phyloP scores from a whole-genome alignment of 2,888 invertebrate species.

The Mythimna lalbum region DNA sequence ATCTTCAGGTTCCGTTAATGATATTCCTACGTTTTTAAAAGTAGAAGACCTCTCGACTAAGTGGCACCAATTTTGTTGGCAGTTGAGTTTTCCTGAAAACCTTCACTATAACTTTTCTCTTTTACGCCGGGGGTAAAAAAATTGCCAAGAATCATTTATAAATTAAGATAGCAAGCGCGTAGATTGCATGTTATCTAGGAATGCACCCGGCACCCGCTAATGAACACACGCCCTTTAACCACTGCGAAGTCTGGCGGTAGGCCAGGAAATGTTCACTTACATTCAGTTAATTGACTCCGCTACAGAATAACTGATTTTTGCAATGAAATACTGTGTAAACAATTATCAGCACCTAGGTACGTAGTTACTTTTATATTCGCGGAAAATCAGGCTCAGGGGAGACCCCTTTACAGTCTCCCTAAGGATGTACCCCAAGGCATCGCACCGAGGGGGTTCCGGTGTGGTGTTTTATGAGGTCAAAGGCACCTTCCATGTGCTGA shows the following conservation, averaged over 20 bases:
- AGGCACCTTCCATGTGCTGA: too few species aligned
- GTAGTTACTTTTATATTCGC: not conserved
- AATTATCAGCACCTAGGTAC: not conserved
- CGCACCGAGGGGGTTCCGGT: too few species aligned
- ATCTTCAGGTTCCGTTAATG: too few species aligned
- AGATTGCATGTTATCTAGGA: conserved; percentile 6
- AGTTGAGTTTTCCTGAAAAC: too few species aligned
- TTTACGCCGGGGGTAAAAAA: not conserved
- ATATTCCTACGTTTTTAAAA: too few species aligned
- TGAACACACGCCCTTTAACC: conserved; percentile 39
- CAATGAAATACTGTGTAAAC: conserved; percentile 16
- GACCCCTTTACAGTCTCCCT: too few species aligned
- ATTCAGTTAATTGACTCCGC: conserved; percentile 43
- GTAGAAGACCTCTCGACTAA: too few species aligned
- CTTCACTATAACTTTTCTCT: not conserved
- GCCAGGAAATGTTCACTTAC: conserved; percentile 46
- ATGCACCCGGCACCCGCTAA: conserved; percentile 38
- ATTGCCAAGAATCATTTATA: not conserved
- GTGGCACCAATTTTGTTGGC: too few species aligned
- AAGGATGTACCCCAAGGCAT: too few species aligned
- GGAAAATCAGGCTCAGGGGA: too few species aligned
- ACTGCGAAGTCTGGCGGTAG: conserved; percentile 40
- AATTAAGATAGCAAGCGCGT: conserved; percentile 1
- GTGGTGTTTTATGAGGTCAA: too few species aligned
- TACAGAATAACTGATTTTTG: conserved; percentile 30